Conservation (phyloP, 2,888 invertebrate genomes). For the Reticulitermes lucifugus region DNA sequence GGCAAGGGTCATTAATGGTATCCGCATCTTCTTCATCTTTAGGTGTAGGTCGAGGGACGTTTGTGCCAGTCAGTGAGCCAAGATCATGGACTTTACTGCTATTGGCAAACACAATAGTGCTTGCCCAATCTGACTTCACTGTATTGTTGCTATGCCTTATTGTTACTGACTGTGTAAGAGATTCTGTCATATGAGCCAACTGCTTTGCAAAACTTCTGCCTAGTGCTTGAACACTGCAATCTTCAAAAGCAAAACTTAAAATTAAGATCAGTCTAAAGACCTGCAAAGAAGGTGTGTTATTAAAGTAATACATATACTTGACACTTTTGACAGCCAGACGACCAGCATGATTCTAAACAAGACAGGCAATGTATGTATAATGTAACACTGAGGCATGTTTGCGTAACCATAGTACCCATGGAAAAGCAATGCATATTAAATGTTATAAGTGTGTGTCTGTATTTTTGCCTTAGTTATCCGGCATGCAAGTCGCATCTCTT, state of each 20-base stretch:
- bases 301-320: no score
- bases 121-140: slow-evolving; percentile 51
- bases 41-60: slow-evolving; percentile 11
- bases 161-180: slow-evolving; percentile 46
- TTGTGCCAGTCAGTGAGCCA: slow-evolving; percentile 34
- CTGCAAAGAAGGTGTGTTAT: no score
- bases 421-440: no score
- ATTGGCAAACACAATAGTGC: slow-evolving; percentile 53
- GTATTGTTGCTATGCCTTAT: slow-evolving; percentile 54
- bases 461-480: no score
- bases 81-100: slow-evolving; percentile 45
- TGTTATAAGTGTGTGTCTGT: no score
- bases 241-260: slow-evolving; percentile 44
- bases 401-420: no score
- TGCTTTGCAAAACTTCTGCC: slow-evolving; percentile 56
- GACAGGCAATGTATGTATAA: no score
- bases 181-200: slow-evolving; percentile 54
- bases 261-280: no score
- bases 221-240: slow-evolving; percentile 56
- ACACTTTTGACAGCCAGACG: no score
- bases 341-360: no score
- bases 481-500: no score
- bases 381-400: no score
- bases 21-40: slow-evolving; percentile 52
- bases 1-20: slow-evolving; percentile 58